These are phyloP conservation scores for Anhinga rufa DNA, from an alignment of 2,113 vertebrate genomes.

Conservation along the genomic window DNA sequence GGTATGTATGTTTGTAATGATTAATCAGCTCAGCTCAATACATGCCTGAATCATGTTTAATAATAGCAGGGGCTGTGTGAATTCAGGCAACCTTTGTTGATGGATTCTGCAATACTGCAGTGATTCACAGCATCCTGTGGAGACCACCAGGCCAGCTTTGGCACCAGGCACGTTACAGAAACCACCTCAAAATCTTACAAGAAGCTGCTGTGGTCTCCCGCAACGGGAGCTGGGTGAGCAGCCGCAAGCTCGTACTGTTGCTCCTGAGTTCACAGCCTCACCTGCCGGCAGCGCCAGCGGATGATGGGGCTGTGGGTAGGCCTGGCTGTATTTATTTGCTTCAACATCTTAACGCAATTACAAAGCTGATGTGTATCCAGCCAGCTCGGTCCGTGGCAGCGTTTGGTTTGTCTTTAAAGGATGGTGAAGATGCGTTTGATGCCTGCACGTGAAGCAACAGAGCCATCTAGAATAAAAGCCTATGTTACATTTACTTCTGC, in stretches of 20 bases:
- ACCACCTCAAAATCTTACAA: background rate
- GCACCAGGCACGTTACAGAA: background rate
- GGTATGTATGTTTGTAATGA: background rate
- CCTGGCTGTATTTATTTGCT: background rate
- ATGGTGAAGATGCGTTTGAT: background rate
- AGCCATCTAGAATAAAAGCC: background rate
- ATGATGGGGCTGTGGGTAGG: background rate
- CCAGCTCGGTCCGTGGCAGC: background rate
- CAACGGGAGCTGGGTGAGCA: fast-evolving
- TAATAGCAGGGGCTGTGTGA: background rate
- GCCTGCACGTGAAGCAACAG: background rate
- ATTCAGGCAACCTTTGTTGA: background rate
- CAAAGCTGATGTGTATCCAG: background rate
- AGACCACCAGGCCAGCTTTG: background rate
- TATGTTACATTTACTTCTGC: background rate
- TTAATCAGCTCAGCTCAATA: background rate
- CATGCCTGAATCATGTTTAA: background rate
- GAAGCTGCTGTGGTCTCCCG: background rate
- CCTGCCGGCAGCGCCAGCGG: background rate
- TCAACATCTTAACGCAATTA: background rate
- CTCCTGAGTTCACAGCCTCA: background rate
- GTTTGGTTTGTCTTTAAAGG: background rate
- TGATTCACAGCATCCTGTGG: background rate
- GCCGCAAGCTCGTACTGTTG: fast-evolving
- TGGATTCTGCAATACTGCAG: background rate